Evolutionary conservation across 2,113 vertebrate species (phyloP).

Genomic region (Gobius niger): DNA sequence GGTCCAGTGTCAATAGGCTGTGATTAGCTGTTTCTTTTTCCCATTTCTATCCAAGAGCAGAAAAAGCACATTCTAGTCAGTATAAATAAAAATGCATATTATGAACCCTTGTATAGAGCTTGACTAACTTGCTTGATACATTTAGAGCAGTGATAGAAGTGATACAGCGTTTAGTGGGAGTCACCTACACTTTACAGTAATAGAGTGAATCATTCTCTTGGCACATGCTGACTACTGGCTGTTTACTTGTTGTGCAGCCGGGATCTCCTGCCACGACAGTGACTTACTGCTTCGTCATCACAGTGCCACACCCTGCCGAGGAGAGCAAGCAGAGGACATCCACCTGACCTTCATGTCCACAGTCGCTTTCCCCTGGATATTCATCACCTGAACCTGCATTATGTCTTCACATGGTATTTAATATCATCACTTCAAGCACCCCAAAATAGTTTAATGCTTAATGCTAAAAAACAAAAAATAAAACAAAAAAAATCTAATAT

Average conservation of each 20-base stretch:
- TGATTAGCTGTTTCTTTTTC: slow-evolving; percentile 88
- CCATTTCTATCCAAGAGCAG: slow-evolving; percentile 75
- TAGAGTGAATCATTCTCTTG: slow-evolving; percentile 43
- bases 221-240: slow-evolving; percentile 12
- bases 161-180: slow-evolving; percentile 8
- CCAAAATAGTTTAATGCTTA: background rate
- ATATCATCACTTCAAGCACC: background rate
- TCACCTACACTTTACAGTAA: slow-evolving; percentile 18
- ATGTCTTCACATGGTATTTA: slow-evolving; percentile 27
- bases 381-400: slow-evolving; percentile 13
- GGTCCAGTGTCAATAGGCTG: slow-evolving; percentile 87
- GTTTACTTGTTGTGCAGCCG: slow-evolving; percentile 39
- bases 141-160: background rate
- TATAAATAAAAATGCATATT: slow-evolving; percentile 24
- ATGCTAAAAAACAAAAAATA: background rate
- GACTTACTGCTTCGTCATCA: slow-evolving; percentile 71
- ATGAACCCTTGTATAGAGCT: too few relatives aligned
- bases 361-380: slow-evolving; percentile 18
- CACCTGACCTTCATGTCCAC: slow-evolving; percentile 69
- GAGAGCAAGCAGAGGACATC: slow-evolving; percentile 55
- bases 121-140: background rate
- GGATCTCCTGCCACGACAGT: slow-evolving; percentile 64
- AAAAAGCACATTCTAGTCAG: slow-evolving; percentile 64
- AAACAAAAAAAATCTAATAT: background rate
- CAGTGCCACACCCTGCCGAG: slow-evolving; percentile 70